Evolutionary conservation across 1,140 invertebrate genomes (phyloP).

Genomic region (Ectropis grisescens): DNA sequence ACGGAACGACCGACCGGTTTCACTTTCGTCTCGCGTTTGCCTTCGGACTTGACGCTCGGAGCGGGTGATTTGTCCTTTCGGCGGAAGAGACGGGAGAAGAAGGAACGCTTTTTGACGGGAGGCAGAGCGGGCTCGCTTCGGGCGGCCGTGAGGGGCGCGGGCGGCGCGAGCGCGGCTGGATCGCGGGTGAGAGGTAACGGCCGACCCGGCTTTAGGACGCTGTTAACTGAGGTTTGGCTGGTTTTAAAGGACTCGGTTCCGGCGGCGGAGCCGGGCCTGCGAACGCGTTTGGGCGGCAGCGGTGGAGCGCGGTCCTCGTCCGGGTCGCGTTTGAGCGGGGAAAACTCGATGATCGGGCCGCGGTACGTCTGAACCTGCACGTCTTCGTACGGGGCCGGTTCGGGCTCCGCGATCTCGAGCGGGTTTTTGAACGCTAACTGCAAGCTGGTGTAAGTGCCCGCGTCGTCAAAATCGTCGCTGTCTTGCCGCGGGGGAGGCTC

Average conservation of each 20-base stretch:
- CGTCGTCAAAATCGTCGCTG: constrained; percentile 78
- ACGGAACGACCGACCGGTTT: constrained; percentile 70
- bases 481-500: constrained; percentile 37
- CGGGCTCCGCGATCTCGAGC: constrained; percentile 70
- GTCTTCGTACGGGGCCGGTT: constrained; percentile 64
- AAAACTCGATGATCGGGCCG: constrained; percentile 65
- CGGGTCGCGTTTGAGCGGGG: constrained; percentile 62
- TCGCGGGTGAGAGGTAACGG: constrained; percentile 38
- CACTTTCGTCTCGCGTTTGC: constrained; percentile 21
- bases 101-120: constrained; percentile 59
- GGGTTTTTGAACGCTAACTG: constrained; percentile 91
- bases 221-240: constrained; percentile 50
- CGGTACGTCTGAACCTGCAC: constrained; percentile 70
- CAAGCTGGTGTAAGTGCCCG: constrained; percentile 84
- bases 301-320: constrained; percentile 79
- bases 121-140: constrained; percentile 48
- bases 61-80: constrained; percentile 58
- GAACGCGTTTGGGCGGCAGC: constrained; percentile 82
- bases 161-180: constrained; percentile 13
- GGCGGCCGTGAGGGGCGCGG: constrained; percentile 25
- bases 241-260: constrained; percentile 52
- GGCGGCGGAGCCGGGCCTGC: constrained; percentile 72
- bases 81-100: constrained; percentile 59
- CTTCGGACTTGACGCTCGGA: constrained; percentile 42
- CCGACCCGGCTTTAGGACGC: constrained; percentile 43